A percentile compares a stretch with the other conserved stretches of the same genome.
Evolutionary conservation across 2,797 vertebrate species (phyloP).

Genomic region (Coreius guichenoti): DNA sequence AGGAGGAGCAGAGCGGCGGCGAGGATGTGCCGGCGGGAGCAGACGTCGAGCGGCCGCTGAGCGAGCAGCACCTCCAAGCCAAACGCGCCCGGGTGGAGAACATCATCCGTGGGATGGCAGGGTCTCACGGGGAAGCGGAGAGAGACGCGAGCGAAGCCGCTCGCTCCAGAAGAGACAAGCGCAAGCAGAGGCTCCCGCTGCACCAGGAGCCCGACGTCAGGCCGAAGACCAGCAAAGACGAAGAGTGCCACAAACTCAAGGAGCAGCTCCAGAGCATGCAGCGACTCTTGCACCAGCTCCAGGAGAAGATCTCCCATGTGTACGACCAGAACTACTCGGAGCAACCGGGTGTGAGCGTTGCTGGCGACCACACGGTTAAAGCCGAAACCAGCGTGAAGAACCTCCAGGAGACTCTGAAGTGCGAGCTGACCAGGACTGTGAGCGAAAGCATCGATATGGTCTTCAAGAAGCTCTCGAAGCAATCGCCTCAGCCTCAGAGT

Average conservation of each 20-base stretch:
- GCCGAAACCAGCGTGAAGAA: slow-evolving; percentile 59
- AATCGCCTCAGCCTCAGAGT: slow-evolving; percentile 63
- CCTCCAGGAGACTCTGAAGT: slow-evolving; percentile 85
- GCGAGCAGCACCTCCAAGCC: slow-evolving; percentile 84
- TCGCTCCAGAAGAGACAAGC: slow-evolving; percentile 74
- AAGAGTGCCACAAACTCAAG: slow-evolving; percentile 83
- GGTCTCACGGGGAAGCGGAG: slow-evolving; percentile 68
- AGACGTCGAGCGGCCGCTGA: slow-evolving; percentile 74
- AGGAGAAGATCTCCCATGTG: slow-evolving; percentile 85
- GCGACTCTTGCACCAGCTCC: slow-evolving; percentile 84
- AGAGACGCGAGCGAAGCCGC: slow-evolving; percentile 24
- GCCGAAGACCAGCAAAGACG: slow-evolving; percentile 68
- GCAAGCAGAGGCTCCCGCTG: slow-evolving; percentile 84
- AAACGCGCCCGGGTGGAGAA: slow-evolving; percentile 94
- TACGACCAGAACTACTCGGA: slow-evolving; percentile 73
- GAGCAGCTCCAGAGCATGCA: slow-evolving; percentile 90
- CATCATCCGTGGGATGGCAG: slow-evolving; percentile 88
- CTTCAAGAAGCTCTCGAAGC: slow-evolving; percentile 80
- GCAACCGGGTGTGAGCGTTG: background rate
- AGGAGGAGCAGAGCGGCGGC: slow-evolving; percentile 73
- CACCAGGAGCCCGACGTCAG: slow-evolving; percentile 76
- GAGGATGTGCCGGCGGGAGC: slow-evolving; percentile 69
- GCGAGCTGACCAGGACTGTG: slow-evolving; percentile 83
- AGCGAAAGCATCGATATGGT: slow-evolving; percentile 86
- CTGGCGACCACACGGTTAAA: slow-evolving; percentile 66